Base-by-base conservation (phyloP, 2,888 invertebrate species). In the Diachrysia chrysitis region DNA sequence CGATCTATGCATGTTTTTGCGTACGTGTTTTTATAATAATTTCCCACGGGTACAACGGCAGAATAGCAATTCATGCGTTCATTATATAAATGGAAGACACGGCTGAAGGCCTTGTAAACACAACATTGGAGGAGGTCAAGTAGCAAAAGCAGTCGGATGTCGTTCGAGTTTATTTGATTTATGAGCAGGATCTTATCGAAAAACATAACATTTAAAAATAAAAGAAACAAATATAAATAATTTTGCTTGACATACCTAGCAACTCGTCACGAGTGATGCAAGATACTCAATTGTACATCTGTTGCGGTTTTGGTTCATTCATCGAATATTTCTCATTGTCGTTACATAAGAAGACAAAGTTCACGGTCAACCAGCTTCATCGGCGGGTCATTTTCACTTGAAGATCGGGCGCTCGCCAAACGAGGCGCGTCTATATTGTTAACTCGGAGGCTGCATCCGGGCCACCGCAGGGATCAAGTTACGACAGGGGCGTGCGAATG, bases 381-480 rank as follows among this genome's bases (percentile, higher is more conserved):
- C 86, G 80, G 76, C 83, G 86, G 66, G 84, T 86, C 79, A 87
- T 89, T 89, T 92, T 90, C 90, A 88, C 89, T 90, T 82, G 83
- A 87, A 80, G 83, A 82, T 79, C 87, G 76, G 86, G 85, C 86
- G 86, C 76, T 86, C 83, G 85, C 79, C 86, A 87, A 89, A 89
- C 90, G 86, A 91, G 92, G 92, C 90, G 93, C 87, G 91, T 90
- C 92, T 90, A 92, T 91, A 93, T 92, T 92, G 90, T 90, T 91
- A 91, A 88, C 87, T 85, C 89, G 89, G 91, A 93, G 94, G 91
- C 93, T 92, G 94, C 93, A 94, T 94, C 94, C 95, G 94, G 95
- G 93, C 94, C 92, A 89, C 87, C 84, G 88, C 88, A 90, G 92
- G 92, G 92, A 90, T 89, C 92, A 83, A 85, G 89, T 89, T 89